Evolutionary conservation across 2,113 vertebrate genomes (phyloP), one percentile per base, ranked within the genome.

Genomic region (Dipodomys merriami): DNA sequence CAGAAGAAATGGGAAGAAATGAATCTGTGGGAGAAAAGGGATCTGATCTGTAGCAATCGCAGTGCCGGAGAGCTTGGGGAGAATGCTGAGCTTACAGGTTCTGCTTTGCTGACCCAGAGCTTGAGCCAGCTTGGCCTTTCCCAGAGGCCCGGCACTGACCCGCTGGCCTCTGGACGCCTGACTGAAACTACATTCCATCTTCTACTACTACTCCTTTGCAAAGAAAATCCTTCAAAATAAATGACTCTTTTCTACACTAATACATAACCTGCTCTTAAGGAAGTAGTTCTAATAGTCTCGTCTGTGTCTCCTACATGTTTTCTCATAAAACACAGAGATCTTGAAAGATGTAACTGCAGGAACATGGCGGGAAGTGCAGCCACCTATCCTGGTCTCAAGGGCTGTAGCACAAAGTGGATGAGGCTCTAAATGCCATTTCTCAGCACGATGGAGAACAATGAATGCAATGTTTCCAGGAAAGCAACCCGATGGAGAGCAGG

Each of bases 141-240:
- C 5, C 6, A 3, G 20, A 35, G 27, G 0, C 2, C 44, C 3
- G 1, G 1, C 8, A 2, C 87, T 22, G 10, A 27, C 33, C 35
- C n/a, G 25, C 57, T 15, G 0, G 0, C 30, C 15, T 5, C 49
- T 69, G 0, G 1, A 33, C 4, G 25, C 12, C 22, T 30, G 13
- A 16, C 46, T 11, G 30, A 65, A 30, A 7, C 19, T 16, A 53
- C 2, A 3, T 4, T n/a, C 39, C 49, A 1, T 7, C 22, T 20
- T 46, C 29, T 62, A 15, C 4, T 7, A 2, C 27, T 27, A 30
- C 18, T 6, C 49, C 49, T 20, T 71, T 33, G 33, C 44, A 39
- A 0, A 2, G 33, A 4, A 53, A 16, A 6, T 25, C 15, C 3
- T 16, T 0, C 3, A 29, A 69, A 0, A 64, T 11, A 62, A 49